Conservation (phyloP, 2,797 vertebrate genomes). For the Poeciliopsis gracilis region DNA sequence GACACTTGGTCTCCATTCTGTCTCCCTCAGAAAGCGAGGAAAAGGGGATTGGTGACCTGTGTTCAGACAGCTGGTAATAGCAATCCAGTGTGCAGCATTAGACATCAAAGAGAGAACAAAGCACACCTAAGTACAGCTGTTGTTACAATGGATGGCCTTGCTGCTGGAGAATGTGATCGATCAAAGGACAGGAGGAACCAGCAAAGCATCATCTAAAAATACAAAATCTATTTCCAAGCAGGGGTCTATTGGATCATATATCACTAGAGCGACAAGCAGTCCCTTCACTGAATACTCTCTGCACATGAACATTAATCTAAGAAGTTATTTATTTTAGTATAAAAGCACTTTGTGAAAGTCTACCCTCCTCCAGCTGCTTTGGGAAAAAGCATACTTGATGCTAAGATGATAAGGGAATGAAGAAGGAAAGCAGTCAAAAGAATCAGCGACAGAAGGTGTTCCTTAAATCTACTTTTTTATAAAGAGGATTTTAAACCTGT, state of each 20-base stretch:
- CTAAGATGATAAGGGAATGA: constrained; percentile 38
- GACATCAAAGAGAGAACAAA: constrained; percentile 59
- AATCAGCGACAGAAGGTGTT: not conserved
- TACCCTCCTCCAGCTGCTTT: constrained; percentile 37
- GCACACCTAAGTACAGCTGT: constrained; percentile 50
- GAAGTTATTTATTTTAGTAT: constrained; percentile 15
- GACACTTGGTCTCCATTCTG: constrained; percentile 45
- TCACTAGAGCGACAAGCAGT: constrained; percentile 17
- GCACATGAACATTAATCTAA: constrained; percentile 9
- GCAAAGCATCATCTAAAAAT: constrained; percentile 64
- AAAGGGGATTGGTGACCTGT: constrained; percentile 50
- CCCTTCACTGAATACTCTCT: constrained; percentile 21
- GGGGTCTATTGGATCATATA: constrained; percentile 58
- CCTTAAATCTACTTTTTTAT: not conserved
- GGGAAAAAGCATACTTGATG: constrained; percentile 42
- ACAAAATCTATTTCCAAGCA: constrained; percentile 60
- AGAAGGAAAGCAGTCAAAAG: constrained; percentile 11
- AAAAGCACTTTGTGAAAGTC: constrained; percentile 26
- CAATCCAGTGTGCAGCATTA: constrained; percentile 50
- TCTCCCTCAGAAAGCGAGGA: constrained; percentile 36
- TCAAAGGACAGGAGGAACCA: constrained; percentile 59
- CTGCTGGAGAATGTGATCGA: constrained; percentile 59
- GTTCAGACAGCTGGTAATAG: constrained; percentile 57
- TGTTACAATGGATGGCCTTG: constrained; percentile 51
- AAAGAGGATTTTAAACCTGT: constrained; percentile 28